These are phyloP conservation scores for Syngnathoides biaculeatus DNA, from an alignment of 2,113 vertebrate genomes.

Conservation along the genomic window DNA sequence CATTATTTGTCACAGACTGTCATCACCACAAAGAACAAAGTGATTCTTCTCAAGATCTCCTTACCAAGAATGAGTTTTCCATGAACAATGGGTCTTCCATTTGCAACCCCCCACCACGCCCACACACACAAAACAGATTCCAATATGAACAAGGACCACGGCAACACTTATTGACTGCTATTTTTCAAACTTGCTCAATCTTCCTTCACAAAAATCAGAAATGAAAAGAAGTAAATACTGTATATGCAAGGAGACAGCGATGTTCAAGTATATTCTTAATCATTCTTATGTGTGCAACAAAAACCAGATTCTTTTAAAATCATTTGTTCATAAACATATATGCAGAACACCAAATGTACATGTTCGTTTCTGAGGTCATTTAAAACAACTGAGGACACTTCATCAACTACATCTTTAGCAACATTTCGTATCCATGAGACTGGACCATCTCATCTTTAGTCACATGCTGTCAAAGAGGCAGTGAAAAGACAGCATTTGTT, in stretches of 20 bases:
- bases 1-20: too few species aligned
- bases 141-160: too few species aligned
- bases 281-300: background rate
- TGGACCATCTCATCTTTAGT: constrained; percentile 20
- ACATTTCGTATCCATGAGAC: constrained; percentile 23
- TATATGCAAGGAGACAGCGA: background rate
- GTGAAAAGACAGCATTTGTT: background rate
- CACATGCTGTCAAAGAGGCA: constrained; percentile 29
- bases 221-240: too few species aligned
- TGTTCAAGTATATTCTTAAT: background rate
- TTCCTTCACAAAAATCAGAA: too few species aligned
- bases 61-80: too few species aligned
- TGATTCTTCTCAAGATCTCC: too few species aligned
- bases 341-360: background rate
- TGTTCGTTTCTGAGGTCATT: background rate
- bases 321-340: constrained; percentile 11
- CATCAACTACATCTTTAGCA: background rate
- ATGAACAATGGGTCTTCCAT: too few species aligned
- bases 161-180: too few species aligned
- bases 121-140: too few species aligned
- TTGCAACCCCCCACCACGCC: too few species aligned
- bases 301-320: background rate
- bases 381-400: background rate
- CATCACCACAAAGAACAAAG: too few species aligned
- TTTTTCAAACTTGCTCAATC: too few species aligned